Conservation (phyloP, 2,113 vertebrate genomes). For the Mus spicilegus region DNA sequence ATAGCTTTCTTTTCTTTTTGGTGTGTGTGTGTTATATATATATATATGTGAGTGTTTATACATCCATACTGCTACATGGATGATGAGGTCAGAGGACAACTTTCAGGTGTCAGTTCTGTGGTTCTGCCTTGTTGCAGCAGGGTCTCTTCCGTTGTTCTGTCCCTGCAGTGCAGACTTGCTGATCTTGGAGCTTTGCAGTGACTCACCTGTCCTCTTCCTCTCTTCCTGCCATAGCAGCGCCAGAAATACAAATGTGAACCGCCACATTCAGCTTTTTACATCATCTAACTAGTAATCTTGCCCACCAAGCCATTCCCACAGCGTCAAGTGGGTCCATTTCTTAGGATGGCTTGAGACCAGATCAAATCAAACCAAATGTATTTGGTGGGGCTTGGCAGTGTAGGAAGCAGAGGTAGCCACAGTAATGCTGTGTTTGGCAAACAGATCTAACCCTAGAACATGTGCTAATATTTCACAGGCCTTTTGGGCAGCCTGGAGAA, state of each 20-base stretch:
- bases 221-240: too few relatives aligned
- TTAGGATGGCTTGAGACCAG: neutral
- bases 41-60: neutral
- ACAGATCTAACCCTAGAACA: neutral
- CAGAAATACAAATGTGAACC: neutral
- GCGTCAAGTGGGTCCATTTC: neutral
- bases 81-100: neutral
- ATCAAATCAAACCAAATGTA: neutral
- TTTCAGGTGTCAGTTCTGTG: neutral
- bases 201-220: neutral
- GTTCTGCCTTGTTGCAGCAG: neutral
- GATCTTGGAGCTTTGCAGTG: neutral
- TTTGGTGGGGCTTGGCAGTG: neutral
- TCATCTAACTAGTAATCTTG: too few relatives aligned
- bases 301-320: neutral
- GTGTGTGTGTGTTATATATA: neutral
- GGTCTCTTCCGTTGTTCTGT: neutral
- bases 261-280: too few relatives aligned
- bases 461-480: neutral
- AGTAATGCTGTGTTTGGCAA: neutral
- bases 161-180: neutral
- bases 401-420: neutral
- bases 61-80: too few relatives aligned
- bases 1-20: neutral
- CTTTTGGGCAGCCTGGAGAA: neutral